These are phyloP conservation scores for Oryzias sinensis DNA, from an alignment of 2,797 vertebrate genomes.

Conservation along the genomic window DNA sequence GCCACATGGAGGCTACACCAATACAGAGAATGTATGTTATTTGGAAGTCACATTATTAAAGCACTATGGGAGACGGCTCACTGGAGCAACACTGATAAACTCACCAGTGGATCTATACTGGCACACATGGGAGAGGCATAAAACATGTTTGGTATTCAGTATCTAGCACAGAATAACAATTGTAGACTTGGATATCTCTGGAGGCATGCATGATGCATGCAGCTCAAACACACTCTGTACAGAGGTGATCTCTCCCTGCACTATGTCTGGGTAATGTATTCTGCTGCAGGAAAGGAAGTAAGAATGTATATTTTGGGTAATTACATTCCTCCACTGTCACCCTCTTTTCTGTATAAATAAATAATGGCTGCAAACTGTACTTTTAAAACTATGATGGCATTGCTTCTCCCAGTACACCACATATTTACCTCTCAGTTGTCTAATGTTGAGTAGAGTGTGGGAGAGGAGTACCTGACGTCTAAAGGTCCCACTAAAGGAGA, in stretches of 20 bases:
- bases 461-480: no score
- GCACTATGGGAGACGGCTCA: constrained; percentile 36
- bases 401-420: no score
- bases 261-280: constrained; percentile 37
- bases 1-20: not conserved
- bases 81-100: constrained; percentile 14
- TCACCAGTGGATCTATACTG: constrained; percentile 26
- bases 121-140: constrained; percentile 25
- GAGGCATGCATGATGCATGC: constrained; percentile 42
- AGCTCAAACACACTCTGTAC: constrained; percentile 34
- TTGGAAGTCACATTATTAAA: constrained; percentile 37
- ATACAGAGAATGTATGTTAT: constrained; percentile 16
- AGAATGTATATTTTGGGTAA: constrained; percentile 50
- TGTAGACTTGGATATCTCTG: constrained; percentile 31
- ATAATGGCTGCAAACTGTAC: constrained; percentile 25
- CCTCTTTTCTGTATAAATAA: constrained; percentile 36
- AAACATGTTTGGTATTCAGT: constrained; percentile 12
- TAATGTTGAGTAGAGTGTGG: no score
- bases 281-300: constrained; percentile 21
- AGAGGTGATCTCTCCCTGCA: constrained; percentile 9
- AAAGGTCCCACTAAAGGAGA: no score
- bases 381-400: no score
- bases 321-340: constrained; percentile 42
- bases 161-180: constrained; percentile 45
- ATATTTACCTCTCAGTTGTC: no score